Evolutionary conservation across 2,113 vertebrate species (phyloP).

Genomic region (Lutjanus erythropterus): DNA sequence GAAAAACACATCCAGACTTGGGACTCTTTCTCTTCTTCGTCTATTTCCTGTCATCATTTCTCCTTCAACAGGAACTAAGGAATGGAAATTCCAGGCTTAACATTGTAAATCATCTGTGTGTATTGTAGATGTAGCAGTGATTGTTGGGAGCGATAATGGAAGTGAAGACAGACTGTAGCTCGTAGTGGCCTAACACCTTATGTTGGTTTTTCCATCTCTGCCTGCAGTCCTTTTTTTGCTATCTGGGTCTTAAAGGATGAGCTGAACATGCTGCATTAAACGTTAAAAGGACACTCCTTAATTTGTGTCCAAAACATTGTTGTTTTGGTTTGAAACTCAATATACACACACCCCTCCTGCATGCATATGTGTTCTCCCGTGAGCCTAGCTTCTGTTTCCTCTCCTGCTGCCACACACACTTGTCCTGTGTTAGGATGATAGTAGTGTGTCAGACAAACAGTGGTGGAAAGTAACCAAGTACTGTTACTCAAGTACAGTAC

Average conservation of each 20-base stretch:
- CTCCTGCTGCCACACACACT: background rate
- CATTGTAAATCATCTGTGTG: background rate
- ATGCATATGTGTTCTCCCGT: background rate
- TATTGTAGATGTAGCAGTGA: too few relatives aligned
- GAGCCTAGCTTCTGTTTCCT: background rate
- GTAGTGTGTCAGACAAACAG: background rate
- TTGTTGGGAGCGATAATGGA: background rate
- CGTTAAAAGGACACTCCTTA: background rate
- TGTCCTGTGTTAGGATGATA: background rate
- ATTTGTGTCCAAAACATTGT: constrained; percentile 28
- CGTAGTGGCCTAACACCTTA: too few relatives aligned
- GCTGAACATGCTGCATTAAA: background rate
- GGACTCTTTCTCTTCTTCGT: background rate
- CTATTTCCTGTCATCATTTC: background rate
- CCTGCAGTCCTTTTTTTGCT: background rate
- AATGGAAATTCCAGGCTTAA: background rate
- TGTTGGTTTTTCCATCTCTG: background rate
- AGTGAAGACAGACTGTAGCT: background rate
- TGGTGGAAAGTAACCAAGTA: too few relatives aligned
- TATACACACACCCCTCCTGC: background rate
- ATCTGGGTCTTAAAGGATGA: background rate
- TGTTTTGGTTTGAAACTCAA: constrained; percentile 27
- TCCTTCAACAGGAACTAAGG: background rate
- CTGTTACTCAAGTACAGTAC: too few relatives aligned
- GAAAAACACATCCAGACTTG: constrained; percentile 9